Evolutionary conservation across 2,797 vertebrate species (phyloP).

Genomic region (Spinus pinus): DNA sequence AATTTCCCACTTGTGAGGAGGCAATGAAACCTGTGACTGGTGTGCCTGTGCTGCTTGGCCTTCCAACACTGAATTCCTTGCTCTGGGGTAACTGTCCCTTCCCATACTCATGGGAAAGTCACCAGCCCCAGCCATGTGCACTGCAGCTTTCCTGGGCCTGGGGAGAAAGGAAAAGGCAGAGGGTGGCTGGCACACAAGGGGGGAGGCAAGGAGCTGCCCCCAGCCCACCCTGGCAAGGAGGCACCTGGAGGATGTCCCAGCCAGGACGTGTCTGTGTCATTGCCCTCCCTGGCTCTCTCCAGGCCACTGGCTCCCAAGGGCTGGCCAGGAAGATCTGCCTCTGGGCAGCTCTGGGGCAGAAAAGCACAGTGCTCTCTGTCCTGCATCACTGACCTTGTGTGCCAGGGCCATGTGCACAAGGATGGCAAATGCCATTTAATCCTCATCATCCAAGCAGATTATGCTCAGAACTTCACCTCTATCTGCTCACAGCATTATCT

Average conservation of each 20-base stretch:
- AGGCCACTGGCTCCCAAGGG: neutral
- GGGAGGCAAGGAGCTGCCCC: neutral
- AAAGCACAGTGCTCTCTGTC: neutral
- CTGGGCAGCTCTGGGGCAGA: neutral
- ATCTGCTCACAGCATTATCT: conserved; percentile 35
- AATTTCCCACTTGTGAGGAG: neutral
- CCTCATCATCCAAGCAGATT: conserved; percentile 59
- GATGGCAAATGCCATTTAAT: conserved; percentile 60
- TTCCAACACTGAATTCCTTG: neutral
- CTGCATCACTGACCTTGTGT: conserved; percentile 19
- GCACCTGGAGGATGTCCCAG: neutral
- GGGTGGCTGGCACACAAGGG: neutral
- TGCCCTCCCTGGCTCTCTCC: neutral
- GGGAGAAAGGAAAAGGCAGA: neutral
- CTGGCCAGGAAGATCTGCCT: neutral
- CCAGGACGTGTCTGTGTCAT: neutral
- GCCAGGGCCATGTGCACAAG: conserved; percentile 21
- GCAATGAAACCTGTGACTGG: neutral
- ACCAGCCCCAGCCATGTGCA: accelerated
- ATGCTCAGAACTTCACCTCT: conserved; percentile 37
- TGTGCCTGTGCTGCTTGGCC: neutral
- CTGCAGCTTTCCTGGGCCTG: neutral
- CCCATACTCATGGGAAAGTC: neutral
- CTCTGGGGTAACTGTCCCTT: neutral
- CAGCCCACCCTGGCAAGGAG: neutral